A percentile compares a stretch with the other conserved stretches of the same genome.
Conservation (phyloP, 2,113 vertebrate species). For the Oreochromis spilurus region DNA sequence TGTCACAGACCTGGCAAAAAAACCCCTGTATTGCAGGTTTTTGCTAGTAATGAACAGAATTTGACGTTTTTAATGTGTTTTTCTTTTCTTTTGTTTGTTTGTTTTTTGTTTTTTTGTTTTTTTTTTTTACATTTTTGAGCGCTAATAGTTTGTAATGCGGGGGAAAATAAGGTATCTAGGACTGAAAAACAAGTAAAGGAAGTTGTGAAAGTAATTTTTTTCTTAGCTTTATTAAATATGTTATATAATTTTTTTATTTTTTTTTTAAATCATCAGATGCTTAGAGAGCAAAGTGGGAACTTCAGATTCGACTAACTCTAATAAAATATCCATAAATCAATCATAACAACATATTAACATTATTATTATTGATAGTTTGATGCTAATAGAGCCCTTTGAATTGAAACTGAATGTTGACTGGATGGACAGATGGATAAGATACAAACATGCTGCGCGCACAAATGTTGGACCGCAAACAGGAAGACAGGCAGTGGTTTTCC, state of each 20-base stretch:
- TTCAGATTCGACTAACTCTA: neutral
- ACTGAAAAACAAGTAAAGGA: neutral
- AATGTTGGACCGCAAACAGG: neutral
- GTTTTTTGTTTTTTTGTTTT: neutral
- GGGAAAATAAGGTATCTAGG: neutral
- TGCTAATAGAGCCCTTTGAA: neutral
- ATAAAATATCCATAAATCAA: neutral
- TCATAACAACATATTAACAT: neutral
- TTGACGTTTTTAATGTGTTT: neutral
- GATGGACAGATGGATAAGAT: neutral
- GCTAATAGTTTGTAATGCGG: neutral
- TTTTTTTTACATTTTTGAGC: neutral
- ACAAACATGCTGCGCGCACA: neutral
- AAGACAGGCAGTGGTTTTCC: neutral
- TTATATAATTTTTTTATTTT: too few relatives aligned
- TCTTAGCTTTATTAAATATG: neutral
- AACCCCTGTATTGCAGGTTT: neutral
- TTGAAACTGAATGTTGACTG: neutral
- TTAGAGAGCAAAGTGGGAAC: neutral
- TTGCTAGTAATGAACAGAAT: neutral
- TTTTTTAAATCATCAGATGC: neutral
- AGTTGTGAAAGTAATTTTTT: neutral
- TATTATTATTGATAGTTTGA: neutral
- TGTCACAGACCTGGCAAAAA: neutral
- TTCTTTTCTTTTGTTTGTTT: fast-evolving